Evolutionary conservation across 2,888 invertebrate species (phyloP), one percentile per base, ranked within the genome.

Genomic region (Ornithoptera alexandrae): DNA sequence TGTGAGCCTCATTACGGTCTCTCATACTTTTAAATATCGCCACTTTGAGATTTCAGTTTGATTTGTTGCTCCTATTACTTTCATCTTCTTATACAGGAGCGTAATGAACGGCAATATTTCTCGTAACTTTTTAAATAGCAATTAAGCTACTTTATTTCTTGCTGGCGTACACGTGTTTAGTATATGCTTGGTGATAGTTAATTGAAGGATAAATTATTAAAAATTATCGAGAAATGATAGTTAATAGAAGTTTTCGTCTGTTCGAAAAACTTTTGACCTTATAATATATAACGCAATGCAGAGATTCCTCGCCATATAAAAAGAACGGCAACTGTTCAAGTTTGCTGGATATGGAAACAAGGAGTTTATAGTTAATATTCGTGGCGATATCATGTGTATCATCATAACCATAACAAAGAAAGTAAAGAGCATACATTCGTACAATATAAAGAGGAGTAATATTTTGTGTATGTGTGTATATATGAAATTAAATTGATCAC

Each of bases 1-100:
- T 74, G 74, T 81, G 78, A 74, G 80, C 78, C 81, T 87, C 84
- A 83, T 88, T 86, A 84, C 83, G 58, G 53, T 3, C 62, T 59
- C 58, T 42, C 63, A 58, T 60, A 81, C 62, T 65, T 67, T 72
- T 70, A 39, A 71, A 71, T 66, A 71, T 62, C 15, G 46, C 59
- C 42, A 50, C 58, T 66, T 66, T 59, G 24, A 36, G 57, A 62
- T 62, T 58, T 65, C 53, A 84, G 77, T 80, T 79, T 36, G 20
- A 68, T 59, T 68, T 63, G 63, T 68, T 22, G 7, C 17, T 30
- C 8, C 30, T 50, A 1, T 15, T 62, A 61, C 30, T 36, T 36
- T 60, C 30, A 57, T 20, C 8, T n/a, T 56, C n/a, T 46, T 2
- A 46, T 46, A 46, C 46, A 15, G 46, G 1, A 46, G 46, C 46